phyloP scores from a whole-genome alignment of 2,113 vertebrate species.

The Smithornis capensis region DNA sequence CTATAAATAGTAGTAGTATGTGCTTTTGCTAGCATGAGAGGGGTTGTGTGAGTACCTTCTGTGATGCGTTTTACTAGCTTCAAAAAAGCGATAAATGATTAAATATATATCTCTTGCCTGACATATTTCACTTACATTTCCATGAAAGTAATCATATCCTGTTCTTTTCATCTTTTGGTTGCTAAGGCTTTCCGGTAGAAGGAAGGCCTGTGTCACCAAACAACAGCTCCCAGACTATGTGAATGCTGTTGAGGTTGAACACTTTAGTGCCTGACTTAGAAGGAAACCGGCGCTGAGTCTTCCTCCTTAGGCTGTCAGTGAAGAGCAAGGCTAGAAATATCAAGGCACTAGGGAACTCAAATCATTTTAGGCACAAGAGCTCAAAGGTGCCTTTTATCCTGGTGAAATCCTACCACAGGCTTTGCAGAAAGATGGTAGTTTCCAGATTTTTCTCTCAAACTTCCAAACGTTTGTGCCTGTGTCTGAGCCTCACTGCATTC shows the following conservation, averaged over 20 bases:
- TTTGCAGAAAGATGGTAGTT: neutral
- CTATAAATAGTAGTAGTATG: neutral
- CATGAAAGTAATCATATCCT: neutral
- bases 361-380: neutral
- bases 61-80: neutral
- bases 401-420: neutral
- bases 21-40: neutral
- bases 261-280: neutral
- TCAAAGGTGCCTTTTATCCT: neutral
- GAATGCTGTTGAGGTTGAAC: neutral
- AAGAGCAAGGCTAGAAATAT: neutral
- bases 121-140: neutral
- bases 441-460: neutral
- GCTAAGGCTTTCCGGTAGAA: neutral
- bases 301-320: neutral
- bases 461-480: neutral
- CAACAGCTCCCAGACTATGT: neutral
- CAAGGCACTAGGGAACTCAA: neutral
- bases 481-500: fast-evolving
- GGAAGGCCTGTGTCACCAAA: neutral
- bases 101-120: neutral
- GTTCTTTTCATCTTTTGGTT: neutral
- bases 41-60: neutral
- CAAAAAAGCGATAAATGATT: neutral
- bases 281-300: neutral